Evolutionary conservation across 2,888 invertebrate species (phyloP).

Genomic region (Nemotelus nigrinus): DNA sequence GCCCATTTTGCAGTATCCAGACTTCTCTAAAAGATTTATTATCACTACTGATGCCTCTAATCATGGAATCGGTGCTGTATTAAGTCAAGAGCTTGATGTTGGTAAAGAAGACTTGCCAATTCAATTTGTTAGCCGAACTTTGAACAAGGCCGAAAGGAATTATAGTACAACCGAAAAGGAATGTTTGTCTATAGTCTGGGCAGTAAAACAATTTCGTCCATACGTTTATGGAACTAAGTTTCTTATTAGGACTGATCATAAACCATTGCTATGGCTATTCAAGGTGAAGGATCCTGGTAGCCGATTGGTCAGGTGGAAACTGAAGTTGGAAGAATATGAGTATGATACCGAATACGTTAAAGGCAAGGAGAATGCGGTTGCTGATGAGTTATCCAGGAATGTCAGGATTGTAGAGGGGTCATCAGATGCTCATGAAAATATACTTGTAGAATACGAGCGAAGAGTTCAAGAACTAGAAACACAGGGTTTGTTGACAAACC

Average conservation of each 20-base stretch:
- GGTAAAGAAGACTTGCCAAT: constrained; percentile 53
- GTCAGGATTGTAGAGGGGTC: too few relatives aligned
- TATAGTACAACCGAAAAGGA: constrained; percentile 54
- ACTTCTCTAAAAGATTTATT: constrained; percentile 54
- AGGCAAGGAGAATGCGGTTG: constrained; percentile 3
- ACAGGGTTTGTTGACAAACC: too few relatives aligned
- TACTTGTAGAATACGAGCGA: background rate
- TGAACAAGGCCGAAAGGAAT: constrained; percentile 52
- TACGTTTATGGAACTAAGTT: constrained; percentile 55
- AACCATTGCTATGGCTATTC: constrained; percentile 52
- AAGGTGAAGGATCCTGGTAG: constrained; percentile 53
- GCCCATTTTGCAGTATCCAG: constrained; percentile 54
- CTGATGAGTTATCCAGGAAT: too few relatives aligned
- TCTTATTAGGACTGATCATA: constrained; percentile 55
- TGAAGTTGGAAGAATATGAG: constrained; percentile 55
- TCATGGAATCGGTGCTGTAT: constrained; percentile 54
- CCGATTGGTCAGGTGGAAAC: constrained; percentile 54
- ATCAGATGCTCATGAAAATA: background rate
- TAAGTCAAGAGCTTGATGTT: constrained; percentile 52
- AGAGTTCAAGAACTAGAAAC: background rate
- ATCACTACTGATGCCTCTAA: constrained; percentile 56
- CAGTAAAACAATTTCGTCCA: constrained; percentile 53
- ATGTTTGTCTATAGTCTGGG: constrained; percentile 52
- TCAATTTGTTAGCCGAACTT: constrained; percentile 53
- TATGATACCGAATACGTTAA: constrained; percentile 54